A percentile compares a stretch with the other conserved stretches of the same genome.
These are phyloP conservation scores for Falco concolor DNA, from an alignment of 2,797 vertebrate genomes.

Conservation along the genomic window DNA sequence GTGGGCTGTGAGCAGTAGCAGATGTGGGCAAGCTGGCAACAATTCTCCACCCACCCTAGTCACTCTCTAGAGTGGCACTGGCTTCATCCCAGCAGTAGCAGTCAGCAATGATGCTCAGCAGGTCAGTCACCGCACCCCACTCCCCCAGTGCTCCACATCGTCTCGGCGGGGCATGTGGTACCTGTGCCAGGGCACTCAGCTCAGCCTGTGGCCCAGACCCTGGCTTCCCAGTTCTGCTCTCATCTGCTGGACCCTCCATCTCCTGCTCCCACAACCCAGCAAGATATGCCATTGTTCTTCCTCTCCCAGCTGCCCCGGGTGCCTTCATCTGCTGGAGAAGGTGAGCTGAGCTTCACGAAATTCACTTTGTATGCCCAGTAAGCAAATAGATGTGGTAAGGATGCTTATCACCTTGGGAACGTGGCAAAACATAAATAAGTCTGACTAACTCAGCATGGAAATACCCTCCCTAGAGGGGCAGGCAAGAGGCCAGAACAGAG, in stretches of 20 bases:
- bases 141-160: rapidly evolving
- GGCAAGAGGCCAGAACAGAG: not conserved
- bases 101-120: not conserved
- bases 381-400: not conserved
- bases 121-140: not conserved
- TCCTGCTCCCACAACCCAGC: not conserved
- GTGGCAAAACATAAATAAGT: not conserved
- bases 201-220: not conserved
- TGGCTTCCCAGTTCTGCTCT: not conserved
- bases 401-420: not conserved
- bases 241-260: not conserved
- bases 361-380: not conserved
- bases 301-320: not conserved
- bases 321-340: not conserved
- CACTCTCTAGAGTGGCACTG: not conserved
- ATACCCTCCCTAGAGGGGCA: not conserved
- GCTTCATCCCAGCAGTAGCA: not conserved
- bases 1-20: not conserved
- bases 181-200: not conserved
- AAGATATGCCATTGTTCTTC: not conserved
- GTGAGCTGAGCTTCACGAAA: not conserved
- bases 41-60: not conserved
- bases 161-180: rapidly evolving
- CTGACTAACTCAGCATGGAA: not conserved
- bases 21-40: not conserved